phyloP scores from a whole-genome alignment of 2,113 vertebrate species.

The Proteles cristata region DNA sequence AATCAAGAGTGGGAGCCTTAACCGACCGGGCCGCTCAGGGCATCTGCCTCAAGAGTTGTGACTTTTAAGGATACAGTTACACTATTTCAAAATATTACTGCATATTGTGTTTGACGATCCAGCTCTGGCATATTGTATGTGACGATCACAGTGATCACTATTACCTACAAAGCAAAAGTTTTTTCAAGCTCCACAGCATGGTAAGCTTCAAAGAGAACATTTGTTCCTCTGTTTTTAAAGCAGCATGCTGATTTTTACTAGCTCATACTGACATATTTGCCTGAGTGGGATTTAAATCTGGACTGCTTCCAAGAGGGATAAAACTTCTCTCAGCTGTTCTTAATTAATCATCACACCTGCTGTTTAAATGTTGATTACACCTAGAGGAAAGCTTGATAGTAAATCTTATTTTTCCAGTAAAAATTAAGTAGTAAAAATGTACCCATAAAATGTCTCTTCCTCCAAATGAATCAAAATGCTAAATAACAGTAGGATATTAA shows the following conservation, averaged over 20 bases:
- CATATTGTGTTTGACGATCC: neutral
- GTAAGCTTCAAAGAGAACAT: conserved; percentile 56
- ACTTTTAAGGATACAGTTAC: neutral
- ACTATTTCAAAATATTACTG: neutral
- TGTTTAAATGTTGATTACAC: neutral
- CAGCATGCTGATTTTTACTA: neutral
- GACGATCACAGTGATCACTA: neutral
- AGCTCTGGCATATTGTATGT: neutral
- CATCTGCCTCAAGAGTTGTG: neutral
- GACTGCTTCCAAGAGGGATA: neutral
- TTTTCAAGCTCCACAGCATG: neutral
- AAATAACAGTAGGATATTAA: neutral
- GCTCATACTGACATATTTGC: neutral
- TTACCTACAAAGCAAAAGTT: neutral
- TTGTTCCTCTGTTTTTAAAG: conserved; percentile 51
- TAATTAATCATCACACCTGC: neutral
- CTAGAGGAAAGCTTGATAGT: neutral
- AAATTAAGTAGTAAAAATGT: conserved; percentile 10
- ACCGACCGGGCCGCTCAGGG: too few relatives aligned
- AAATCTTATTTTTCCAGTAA: neutral
- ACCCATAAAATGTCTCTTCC: neutral
- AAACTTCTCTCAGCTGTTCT: conserved; percentile 45
- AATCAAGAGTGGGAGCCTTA: too few relatives aligned
- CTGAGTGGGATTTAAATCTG: neutral
- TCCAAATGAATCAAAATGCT: neutral